Evolutionary conservation across 2,113 vertebrate species (phyloP), one percentile per base, ranked within the genome.

Genomic region (Dissostichus mawsoni): DNA sequence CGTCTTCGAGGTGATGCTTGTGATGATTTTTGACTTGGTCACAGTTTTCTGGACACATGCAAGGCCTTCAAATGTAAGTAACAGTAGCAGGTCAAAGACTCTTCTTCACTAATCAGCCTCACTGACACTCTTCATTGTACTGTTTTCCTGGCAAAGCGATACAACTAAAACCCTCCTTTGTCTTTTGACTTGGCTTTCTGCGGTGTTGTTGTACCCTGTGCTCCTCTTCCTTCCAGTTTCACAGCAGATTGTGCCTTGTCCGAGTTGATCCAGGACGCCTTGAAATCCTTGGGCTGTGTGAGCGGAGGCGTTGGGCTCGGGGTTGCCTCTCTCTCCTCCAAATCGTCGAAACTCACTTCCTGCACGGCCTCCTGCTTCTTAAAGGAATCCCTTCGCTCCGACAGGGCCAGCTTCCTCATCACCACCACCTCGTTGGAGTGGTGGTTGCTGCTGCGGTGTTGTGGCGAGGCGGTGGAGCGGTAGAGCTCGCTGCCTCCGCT

Each of bases 331-430:
- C 75, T 59, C 0, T 92, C 78, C 0, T 94, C 94, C 48, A 88
- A 72, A 0, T 92, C 96, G 0, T 98, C 97, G 0, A 97, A 96
- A 78, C 96, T 97, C 78, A 98, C 96, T 89, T 99, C 97, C 85
- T 97, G 97, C 57, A 99, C 97, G 0, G 97, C 97, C 76, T 98
- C 97, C 71, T 99, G 98, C 82, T 98, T 99, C 92, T 97, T 98
- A 92, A 99, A 98, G 36, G 97, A 98, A 92, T 99, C 97, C 47
- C 97, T 93, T 58, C 97, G 95, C 87, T 99, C 98, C 0, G 96
- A 96, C 66, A 97, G 94, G 73, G 97, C 97, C 78, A 98, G 90
- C 82, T 97, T 96, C 70, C 96, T 91, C 97, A 98, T 97, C 51
- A 97, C 95, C 50, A 97, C 96, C 73, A 97, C 85, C 79, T 96